These are phyloP conservation scores for Urocyon cinereoargenteus DNA, from an alignment of 2,797 vertebrate genomes.

Conservation along the genomic window DNA sequence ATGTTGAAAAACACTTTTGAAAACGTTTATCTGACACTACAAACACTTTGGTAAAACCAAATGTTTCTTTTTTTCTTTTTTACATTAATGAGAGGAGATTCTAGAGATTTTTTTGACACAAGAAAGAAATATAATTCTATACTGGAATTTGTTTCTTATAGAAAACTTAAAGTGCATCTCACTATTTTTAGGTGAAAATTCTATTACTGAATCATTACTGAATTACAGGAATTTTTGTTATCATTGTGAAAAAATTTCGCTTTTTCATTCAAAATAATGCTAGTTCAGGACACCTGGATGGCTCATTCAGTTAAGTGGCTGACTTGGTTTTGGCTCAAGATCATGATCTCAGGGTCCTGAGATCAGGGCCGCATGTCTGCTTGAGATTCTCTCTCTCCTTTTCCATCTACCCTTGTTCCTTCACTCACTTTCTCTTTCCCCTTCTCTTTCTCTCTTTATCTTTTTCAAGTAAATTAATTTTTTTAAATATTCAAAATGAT, in stretches of 20 bases:
- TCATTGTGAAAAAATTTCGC: background rate
- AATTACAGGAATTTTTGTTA: background rate
- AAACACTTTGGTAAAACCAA: background rate
- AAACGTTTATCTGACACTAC: background rate
- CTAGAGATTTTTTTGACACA: background rate
- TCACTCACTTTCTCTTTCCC: too few relatives aligned
- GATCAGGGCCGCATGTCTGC: too few relatives aligned
- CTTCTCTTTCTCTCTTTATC: background rate
- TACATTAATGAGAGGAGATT: background rate
- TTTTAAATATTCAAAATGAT: background rate
- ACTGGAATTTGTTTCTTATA: background rate
- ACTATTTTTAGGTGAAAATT: background rate
- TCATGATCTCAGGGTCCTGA: background rate
- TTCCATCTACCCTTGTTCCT: too few relatives aligned
- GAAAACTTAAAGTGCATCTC: conserved; percentile 2
- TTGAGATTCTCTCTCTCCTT: too few relatives aligned
- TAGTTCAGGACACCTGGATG: background rate
- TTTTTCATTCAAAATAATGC: background rate
- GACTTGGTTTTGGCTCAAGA: background rate
- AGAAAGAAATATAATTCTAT: background rate
- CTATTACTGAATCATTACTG: background rate
- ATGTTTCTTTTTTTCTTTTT: background rate
- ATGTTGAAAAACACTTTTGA: background rate
- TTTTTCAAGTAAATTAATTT: background rate
- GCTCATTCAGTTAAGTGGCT: background rate